Base-by-base conservation (phyloP, 1,140 invertebrate species). In the Glossosoma conforme region DNA sequence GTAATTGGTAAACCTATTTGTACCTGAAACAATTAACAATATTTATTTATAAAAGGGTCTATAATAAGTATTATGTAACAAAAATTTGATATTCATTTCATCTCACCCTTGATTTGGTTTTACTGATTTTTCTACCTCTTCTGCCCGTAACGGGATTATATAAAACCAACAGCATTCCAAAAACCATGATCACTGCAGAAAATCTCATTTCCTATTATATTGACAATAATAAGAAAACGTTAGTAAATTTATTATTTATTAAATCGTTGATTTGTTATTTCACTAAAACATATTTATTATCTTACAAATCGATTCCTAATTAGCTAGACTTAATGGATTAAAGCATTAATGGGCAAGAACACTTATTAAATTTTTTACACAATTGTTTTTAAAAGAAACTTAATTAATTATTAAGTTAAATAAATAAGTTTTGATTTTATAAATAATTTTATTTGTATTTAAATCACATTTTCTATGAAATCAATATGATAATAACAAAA, bases 1-100 rank as follows among this genome's bases (percentile, higher is more conserved):
- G 88, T 91, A 19, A 91, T 87, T 1, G 88, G 88, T 47, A 91
- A 68, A 30, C 87, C 87, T 52, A 90, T 87, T 77, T 89, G 86
- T 22, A 89, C 81, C 70, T 84, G 68, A 46, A 67, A 68, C n/a
- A 36, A 28, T 25, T 24, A 54, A 6, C 10, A 41, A 14, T 8
- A 11, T 8, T 5, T 6, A 18, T 41, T 8, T 8, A 37, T 8
- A 37, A 13, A 5, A 11, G 20, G 17, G 20, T 6, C 6, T 19
- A 44, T 14, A 44, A 28, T 13, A 45, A 35, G 13, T 28, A 28
- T 8, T 28, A 28, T 8, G n/a, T 28, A 28, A 28, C 25, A 8
- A 28, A 8, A 8, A 36, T 9, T 36, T 10, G 5, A 9, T 36
- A 6, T 10, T 8, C 5, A 9, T 38, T 3, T 36, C 6, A 10